Conservation (phyloP, 2,797 vertebrate species). For the Octomys mimax region DNA sequence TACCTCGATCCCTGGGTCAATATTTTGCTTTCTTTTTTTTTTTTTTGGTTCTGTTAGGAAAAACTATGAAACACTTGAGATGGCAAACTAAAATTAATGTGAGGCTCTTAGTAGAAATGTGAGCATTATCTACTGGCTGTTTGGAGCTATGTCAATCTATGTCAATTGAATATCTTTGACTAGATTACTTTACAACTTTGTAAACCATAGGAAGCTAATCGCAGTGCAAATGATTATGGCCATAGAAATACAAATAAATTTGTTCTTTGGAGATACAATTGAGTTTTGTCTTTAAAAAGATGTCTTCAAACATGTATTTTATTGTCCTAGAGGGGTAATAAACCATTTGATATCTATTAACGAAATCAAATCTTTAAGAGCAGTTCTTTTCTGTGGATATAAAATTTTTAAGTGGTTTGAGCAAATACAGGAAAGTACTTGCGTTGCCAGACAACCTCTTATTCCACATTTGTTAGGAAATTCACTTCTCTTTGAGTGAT, state of each 20-base stretch:
- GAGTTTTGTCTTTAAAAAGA: constrained; percentile 5
- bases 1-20: not conserved
- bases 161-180: not conserved
- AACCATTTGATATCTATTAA: not conserved
- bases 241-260: constrained; percentile 49
- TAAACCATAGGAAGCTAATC: not conserved
- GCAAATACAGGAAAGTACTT: not conserved
- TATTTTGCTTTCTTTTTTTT: constrained; percentile 30
- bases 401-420: not conserved
- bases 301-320: constrained; percentile 15
- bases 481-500: not conserved
- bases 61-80: constrained; percentile 9
- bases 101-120: not conserved
- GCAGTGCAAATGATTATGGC: not conserved
- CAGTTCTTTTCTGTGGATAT: not conserved
- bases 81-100: not conserved
- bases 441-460: not conserved
- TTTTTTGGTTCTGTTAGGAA: not conserved
- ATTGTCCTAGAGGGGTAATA: not conserved
- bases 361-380: not conserved
- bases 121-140: not conserved
- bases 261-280: not conserved
- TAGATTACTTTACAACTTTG: constrained; percentile 38
- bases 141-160: not conserved
- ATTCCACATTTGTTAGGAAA: not conserved